A percentile compares a stretch with the other conserved stretches of the same genome.
These are phyloP conservation scores for Dichetophora obliterata DNA, from an alignment of 2,888 invertebrate genomes.

Conservation along the genomic window DNA sequence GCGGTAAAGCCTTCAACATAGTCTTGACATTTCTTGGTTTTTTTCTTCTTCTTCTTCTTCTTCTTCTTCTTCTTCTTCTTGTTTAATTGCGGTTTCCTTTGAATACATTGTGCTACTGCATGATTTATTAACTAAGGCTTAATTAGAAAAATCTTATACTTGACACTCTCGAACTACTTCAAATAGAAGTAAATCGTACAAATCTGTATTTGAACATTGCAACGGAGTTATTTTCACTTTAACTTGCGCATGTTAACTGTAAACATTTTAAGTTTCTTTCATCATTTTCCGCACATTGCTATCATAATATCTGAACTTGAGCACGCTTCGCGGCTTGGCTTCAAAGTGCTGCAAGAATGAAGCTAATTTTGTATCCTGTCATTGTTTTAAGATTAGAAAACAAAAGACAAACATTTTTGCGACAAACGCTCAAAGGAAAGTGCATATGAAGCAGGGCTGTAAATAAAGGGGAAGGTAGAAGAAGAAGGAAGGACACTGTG, in stretches of 20 bases:
- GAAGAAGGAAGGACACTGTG: background rate
- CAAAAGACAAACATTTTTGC: slow-evolving; percentile 34
- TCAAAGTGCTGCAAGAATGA: slow-evolving; percentile 16
- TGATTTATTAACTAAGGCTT: slow-evolving; percentile 13
- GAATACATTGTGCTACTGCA: background rate
- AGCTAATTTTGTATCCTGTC: slow-evolving; percentile 33
- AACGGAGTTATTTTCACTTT: background rate
- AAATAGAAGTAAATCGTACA: background rate
- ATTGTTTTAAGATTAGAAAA: slow-evolving; percentile 19
- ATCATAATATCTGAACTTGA: slow-evolving; percentile 5
- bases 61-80: background rate
- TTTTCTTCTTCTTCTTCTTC: background rate
- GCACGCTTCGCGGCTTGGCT: slow-evolving; percentile 19
- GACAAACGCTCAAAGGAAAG: slow-evolving; percentile 13
- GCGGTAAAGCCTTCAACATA: slow-evolving; percentile 4
- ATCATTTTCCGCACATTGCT: background rate
- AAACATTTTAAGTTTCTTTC: background rate
- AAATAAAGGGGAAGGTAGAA: background rate
- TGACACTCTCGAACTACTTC: background rate
- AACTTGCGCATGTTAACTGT: no score
- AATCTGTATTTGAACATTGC: background rate
- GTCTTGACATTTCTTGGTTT: background rate
- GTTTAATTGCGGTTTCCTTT: background rate
- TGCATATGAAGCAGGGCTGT: background rate
- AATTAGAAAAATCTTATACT: background rate